Conservation (phyloP, 2,888 invertebrate species). For the Aleiodes alternator region DNA sequence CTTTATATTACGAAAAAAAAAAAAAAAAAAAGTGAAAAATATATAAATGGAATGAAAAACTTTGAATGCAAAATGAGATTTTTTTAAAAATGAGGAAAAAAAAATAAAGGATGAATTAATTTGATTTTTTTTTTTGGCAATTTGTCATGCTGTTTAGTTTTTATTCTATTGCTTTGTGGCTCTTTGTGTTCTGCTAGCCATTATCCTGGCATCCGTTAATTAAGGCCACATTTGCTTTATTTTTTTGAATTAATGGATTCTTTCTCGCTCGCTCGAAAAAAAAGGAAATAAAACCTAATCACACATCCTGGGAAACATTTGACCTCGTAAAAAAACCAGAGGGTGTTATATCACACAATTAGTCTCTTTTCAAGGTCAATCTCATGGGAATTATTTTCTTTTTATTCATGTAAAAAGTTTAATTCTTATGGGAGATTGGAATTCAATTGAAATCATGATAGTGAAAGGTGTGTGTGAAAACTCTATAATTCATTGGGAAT, state of each 20-base stretch:
- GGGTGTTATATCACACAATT: constrained; percentile 40
- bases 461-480: no score
- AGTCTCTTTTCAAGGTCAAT: constrained; percentile 36
- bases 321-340: constrained; percentile 35
- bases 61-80: not conserved
- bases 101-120: not conserved
- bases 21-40: constrained; percentile 10
- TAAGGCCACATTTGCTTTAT: constrained; percentile 32
- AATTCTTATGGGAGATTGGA: not conserved
- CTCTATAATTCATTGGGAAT: no score
- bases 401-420: not conserved
- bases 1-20: constrained; percentile 21
- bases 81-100: not conserved
- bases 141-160: constrained; percentile 5
- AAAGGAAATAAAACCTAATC: constrained; percentile 31
- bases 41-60: not conserved
- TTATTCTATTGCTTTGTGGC: not conserved
- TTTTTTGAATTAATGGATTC: constrained; percentile 5
- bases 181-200: constrained; percentile 17
- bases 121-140: not conserved
- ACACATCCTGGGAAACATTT: constrained; percentile 38
- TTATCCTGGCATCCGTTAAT: constrained; percentile 39
- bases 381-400: constrained; percentile 22
- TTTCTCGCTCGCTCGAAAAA: not conserved
- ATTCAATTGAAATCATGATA: not conserved